phyloP scores from a whole-genome alignment of 1,140 invertebrate species.

The Drosophila murphyi region DNA sequence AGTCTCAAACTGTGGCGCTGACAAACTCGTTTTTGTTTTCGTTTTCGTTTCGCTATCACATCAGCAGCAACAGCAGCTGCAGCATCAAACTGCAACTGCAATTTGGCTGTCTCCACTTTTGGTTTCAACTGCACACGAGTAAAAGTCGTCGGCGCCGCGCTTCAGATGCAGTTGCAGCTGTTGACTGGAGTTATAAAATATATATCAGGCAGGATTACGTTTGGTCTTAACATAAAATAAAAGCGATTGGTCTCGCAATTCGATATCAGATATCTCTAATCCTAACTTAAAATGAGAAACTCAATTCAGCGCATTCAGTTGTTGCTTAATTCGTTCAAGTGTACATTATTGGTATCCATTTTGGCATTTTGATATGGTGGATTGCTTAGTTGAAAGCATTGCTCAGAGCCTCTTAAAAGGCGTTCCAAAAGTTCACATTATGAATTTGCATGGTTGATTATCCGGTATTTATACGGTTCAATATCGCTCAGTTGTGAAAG shows the following conservation, averaged over 20 bases:
- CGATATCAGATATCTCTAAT: constrained; percentile 36
- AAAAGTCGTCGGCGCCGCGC: constrained; percentile 61
- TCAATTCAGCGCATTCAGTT: not conserved
- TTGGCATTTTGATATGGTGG: not conserved
- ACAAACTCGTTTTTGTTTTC: constrained; percentile 47
- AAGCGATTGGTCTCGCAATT: constrained; percentile 54
- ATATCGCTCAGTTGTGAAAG: too few species aligned
- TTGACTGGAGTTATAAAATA: constrained; percentile 74
- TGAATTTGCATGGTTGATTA: too few species aligned
- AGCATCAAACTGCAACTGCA: constrained; percentile 26
- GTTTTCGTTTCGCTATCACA: constrained; percentile 35
- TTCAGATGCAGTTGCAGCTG: constrained; percentile 64
- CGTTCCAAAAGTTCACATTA: too few species aligned
- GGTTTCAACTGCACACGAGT: constrained; percentile 65
- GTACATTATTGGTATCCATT: too few species aligned
- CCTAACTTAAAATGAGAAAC: constrained; percentile 29
- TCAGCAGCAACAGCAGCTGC: constrained; percentile 3
- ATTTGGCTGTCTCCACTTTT: constrained; percentile 72
- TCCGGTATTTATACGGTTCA: too few species aligned
- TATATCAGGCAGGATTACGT: constrained; percentile 67
- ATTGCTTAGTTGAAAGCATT: not conserved
- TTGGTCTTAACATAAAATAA: constrained; percentile 73
- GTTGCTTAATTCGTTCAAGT: not conserved
- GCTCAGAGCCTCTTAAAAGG: not conserved
- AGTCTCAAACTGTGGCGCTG: constrained; percentile 10